Evolutionary conservation across 2,797 vertebrate genomes (phyloP).

Genomic region (Mallotus villosus): DNA sequence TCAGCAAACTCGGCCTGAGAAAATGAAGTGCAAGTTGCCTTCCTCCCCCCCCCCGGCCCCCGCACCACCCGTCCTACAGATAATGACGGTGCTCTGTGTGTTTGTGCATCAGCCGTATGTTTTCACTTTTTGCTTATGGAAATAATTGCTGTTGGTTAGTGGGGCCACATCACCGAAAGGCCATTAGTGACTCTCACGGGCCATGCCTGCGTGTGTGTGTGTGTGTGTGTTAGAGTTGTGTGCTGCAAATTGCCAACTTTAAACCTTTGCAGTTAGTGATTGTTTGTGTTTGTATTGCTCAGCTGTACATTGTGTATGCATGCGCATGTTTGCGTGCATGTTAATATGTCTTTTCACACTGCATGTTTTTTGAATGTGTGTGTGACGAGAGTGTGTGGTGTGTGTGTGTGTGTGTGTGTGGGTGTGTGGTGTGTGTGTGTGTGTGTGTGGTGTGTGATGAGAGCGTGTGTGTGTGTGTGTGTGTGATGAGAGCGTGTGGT

Average conservation of each 20-base stretch:
- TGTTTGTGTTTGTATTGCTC: neutral
- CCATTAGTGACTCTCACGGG: conserved; percentile 73
- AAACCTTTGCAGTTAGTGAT: too few relatives aligned
- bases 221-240: conserved; percentile 27
- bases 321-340: conserved; percentile 8
- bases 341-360: neutral
- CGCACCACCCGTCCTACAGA: conserved; percentile 7
- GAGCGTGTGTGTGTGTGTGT: too few relatives aligned
- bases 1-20: conserved; percentile 68
- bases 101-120: conserved; percentile 37
- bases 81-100: conserved; percentile 52
- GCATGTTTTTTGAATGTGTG: conserved; percentile 7
- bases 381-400: conserved; percentile 9
- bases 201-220: conserved; percentile 29
- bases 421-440: too few relatives aligned
- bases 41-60: conserved; percentile 45
- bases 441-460: too few relatives aligned
- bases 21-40: conserved; percentile 65
- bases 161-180: conserved; percentile 69
- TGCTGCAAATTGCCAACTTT: neutral
- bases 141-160: conserved; percentile 79
- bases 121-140: conserved; percentile 74
- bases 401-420: conserved; percentile 35
- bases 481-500: too few relatives aligned
- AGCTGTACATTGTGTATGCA: conserved; percentile 7